These are phyloP conservation scores for Proteles cristata DNA, from an alignment of 2,113 vertebrate species.

Conservation along the genomic window DNA sequence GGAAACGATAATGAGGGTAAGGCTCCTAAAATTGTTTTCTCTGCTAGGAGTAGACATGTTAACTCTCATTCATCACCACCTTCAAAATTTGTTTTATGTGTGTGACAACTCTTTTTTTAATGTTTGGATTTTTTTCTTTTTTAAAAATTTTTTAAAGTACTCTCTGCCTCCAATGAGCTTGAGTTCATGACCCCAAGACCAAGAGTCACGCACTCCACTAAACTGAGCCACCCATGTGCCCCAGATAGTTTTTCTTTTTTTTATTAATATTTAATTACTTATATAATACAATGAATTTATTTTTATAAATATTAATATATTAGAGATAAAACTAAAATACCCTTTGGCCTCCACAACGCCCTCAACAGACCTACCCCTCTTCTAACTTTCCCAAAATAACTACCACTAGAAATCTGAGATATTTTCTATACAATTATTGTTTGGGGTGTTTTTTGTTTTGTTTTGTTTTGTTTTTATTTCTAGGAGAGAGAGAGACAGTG, in stretches of 20 bases:
- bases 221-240: background rate
- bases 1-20: background rate
- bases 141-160: background rate
- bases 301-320: background rate
- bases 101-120: background rate
- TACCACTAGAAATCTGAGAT: background rate
- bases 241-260: background rate
- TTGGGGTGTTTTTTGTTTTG: background rate
- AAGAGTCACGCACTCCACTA: background rate
- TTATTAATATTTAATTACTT: background rate
- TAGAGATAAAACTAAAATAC: constrained; percentile 16
- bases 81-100: constrained; percentile 33
- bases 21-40: background rate
- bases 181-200: background rate
- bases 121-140: background rate
- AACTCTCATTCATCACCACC: background rate
- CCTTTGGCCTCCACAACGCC: background rate
- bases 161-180: background rate
- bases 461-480: too few species aligned
- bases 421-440: constrained; percentile 12
- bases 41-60: background rate
- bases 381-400: background rate
- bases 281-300: background rate
- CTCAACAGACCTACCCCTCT: background rate
- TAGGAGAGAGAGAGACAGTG: too few species aligned